A percentile compares a stretch with the other conserved stretches of the same genome.
phyloP scores from a whole-genome alignment of 1,140 invertebrate species.

The Chrysomallon squamiferum region DNA sequence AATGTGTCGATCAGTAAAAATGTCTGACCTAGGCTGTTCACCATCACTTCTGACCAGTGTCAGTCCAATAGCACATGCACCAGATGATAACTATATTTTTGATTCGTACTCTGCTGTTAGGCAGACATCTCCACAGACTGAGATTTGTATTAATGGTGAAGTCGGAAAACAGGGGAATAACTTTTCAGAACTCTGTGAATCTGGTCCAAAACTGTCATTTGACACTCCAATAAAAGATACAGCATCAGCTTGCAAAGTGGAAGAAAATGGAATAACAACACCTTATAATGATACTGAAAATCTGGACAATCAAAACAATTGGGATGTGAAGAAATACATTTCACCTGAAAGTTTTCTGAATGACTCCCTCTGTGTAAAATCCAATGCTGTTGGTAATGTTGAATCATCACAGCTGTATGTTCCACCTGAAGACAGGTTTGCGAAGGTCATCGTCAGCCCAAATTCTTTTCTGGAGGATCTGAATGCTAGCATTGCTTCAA shows the following conservation, averaged over 20 bases:
- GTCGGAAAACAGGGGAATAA: too few species aligned
- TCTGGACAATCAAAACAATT: neutral
- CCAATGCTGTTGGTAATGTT: neutral
- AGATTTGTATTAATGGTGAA: neutral
- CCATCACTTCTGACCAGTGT: neutral
- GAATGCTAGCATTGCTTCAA: slow-evolving; percentile 20
- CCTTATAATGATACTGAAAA: neutral
- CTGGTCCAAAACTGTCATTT: too few species aligned
- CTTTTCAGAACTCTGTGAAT: too few species aligned
- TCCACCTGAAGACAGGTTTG: neutral
- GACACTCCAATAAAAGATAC: too few species aligned
- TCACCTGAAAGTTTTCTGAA: slow-evolving; percentile 29
- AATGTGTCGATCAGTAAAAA: neutral
- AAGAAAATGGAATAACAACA: too few species aligned
- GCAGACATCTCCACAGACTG: neutral
- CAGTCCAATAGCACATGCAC: neutral
- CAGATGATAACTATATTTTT: neutral
- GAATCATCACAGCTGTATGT: neutral
- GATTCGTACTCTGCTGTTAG: slow-evolving; percentile 5
- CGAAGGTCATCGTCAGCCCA: slow-evolving; percentile 31
- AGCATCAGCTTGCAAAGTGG: too few species aligned
- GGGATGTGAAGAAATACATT: neutral
- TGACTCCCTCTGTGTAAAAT: slow-evolving; percentile 12
- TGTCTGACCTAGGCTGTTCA: slow-evolving; percentile 4
- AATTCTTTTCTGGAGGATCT: slow-evolving; percentile 43